These are phyloP conservation scores for Heliopora coerulea DNA, from an alignment of 92 coral and sea anemone species.

Conservation along the genomic window DNA sequence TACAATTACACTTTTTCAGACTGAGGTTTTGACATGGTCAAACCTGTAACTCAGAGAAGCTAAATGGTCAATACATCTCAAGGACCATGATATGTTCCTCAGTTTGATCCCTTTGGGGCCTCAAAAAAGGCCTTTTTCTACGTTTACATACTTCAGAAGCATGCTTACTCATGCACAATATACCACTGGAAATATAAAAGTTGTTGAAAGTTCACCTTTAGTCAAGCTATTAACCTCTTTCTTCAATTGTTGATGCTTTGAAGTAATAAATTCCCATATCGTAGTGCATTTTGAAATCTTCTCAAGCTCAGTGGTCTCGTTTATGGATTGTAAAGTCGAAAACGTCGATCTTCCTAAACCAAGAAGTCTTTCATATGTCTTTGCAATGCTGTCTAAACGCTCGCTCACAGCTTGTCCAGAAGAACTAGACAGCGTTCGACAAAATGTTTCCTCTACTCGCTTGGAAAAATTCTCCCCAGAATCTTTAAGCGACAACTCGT, in stretches of 20 bases:
- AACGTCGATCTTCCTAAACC: neutral
- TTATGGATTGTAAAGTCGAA: neutral
- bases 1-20: no score
- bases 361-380: constrained; percentile 19
- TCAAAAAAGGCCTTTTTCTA: no score
- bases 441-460: constrained; percentile 5
- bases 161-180: no score
- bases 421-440: neutral
- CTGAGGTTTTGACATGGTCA: no score
- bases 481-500: neutral
- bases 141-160: no score
- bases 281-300: neutral
- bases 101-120: no score
- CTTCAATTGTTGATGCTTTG: neutral
- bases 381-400: neutral
- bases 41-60: no score
- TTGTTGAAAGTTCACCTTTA: constrained; percentile 6
- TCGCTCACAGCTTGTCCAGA: neutral
- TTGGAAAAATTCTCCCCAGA: neutral
- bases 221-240: neutral
- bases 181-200: neutral
- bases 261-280: neutral
- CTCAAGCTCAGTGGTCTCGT: neutral
- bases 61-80: no score
- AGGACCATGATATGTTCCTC: no score